phyloP scores from a whole-genome alignment of 2,797 vertebrate genomes.

The Aratinga solstitialis region DNA sequence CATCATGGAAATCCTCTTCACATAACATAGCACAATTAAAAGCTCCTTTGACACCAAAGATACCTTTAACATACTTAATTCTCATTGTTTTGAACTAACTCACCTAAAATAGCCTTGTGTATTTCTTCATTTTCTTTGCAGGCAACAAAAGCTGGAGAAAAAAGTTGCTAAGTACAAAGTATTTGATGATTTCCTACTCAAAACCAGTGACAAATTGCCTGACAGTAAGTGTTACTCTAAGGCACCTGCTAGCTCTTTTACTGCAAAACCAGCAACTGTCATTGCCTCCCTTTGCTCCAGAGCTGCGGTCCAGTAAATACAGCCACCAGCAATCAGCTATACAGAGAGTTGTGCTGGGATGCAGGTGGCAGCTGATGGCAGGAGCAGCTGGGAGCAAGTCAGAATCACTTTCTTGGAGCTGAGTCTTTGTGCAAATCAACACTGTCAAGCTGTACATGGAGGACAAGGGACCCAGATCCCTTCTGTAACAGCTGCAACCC shows the following conservation, averaged over 20 bases:
- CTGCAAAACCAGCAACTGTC: neutral
- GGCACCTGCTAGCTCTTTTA: neutral
- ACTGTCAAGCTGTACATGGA: neutral
- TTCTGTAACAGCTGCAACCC: neutral
- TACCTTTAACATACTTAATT: neutral
- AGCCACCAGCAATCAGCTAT: neutral
- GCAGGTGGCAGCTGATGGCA: neutral
- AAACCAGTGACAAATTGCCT: constrained; percentile 77
- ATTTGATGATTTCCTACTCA: constrained; percentile 80
- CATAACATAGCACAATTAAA: neutral
- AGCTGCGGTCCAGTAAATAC: neutral
- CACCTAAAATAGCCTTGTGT: neutral
- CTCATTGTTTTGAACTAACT: neutral
- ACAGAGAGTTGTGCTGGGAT: neutral
- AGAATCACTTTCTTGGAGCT: neutral
- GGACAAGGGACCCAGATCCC: neutral
- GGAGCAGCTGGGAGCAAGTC: neutral
- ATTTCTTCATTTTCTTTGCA: constrained; percentile 49
- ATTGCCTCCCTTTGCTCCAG: neutral
- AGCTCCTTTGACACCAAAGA: neutral
- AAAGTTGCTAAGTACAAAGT: constrained; percentile 74
- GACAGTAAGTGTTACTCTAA: constrained; percentile 67
- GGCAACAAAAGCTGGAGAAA: constrained; percentile 74
- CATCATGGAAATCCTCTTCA: neutral
- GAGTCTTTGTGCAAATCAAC: neutral